Base-by-base conservation (phyloP, 2,797 vertebrate genomes). In the Ctenopoma multispine region DNA sequence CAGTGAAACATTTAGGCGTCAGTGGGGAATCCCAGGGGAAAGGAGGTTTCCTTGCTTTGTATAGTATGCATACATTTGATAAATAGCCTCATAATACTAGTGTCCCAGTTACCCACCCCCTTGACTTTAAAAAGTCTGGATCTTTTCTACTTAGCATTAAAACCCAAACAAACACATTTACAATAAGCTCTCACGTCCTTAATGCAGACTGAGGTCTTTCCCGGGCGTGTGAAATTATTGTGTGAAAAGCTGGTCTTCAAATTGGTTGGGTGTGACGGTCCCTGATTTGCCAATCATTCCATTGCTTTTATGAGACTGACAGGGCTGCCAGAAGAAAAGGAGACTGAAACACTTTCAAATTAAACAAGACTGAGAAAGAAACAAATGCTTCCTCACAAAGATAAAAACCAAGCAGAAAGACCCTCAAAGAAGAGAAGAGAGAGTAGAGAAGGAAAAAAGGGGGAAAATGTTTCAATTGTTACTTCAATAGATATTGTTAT, bases 151-250 rank as follows among this genome's bases (percentile, higher is more conserved):
- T 66, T 61, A 66, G 31, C 46, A 43, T 77, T 58, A 76, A 86
- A 71, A 51, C 49, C 57, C 23, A 80, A 80, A 82, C 61, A 76
- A 80, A 79, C 43, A 65, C 69, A 65, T 74, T 77, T 69, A 71
- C 36, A 76, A 79, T 38, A 63, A 23, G 34, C 54, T 70, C 68
- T 56, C 58, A 75, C 76, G 75, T 87, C 78, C 48, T 64, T 54
- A 51, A 58, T 27, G 18, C 69, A 79, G 68, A 58, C 53, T 4
- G 71, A 70, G 84, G 80, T 88, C 81, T 72, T 69, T 75, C 54
- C 24, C n/a, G 77, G 78, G 74, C 84, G 69, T 91, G 85, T 85
- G 85, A 90, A 90, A 85, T 73, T 40, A 69, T 54, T 77, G 63
- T 77, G 75, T 88, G 83, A 89, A 91, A 88, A 82, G 81, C 75